Base-by-base conservation (phyloP, 2,113 vertebrate genomes). In the Patagioenas fasciata region DNA sequence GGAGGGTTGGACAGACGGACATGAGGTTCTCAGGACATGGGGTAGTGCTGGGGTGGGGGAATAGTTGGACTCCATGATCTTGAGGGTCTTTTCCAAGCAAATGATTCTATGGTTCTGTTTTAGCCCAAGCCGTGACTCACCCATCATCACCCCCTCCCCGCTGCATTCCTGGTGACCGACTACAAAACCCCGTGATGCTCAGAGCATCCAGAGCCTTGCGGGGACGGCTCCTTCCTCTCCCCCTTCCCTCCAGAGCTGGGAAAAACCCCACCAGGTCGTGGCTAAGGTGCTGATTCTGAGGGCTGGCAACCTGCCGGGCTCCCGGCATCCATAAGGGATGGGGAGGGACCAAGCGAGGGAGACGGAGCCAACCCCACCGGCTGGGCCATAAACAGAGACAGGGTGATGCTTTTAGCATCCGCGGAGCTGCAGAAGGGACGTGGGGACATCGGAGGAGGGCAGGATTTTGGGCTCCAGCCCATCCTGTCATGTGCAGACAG, bases 201-300 rank as follows among this genome's bases (percentile, higher is more conserved):
- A 2, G 29, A 40, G 74, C 66, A 23, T 58, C 69, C 18, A 26
- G 58, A 48, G 53, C 32, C 11, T 15, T 2, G 25, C 0, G 0
- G 69, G 70, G 61, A 44, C 0, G 3, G 62, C 38, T 81, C 57
- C 69, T 57, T 71, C 61, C 42, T 57, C 51, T 62, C 70, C 31
- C 48, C 13, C 38, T 20, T 72, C 34, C 29, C 53, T 47, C 32
- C 38, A 3, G 62, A 66, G 65, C 44, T 11, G 32, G 36, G 57
- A 47, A 36, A 38, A 38, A 11, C 56, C 54, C 2, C 0, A 44
- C 15, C 67, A 40, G 50, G 13, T 86, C 17, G 0, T 0, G 5
- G 65, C 32, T 38, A 11, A 28, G 34, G 32, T 51, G 20, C 50
- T 0, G 8, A 44, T 44, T 16, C 42, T 15, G 42, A 15, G 42